Evolutionary conservation across 2,888 invertebrate genomes (phyloP).

Genomic region (Mesorhabditis belari): DNA sequence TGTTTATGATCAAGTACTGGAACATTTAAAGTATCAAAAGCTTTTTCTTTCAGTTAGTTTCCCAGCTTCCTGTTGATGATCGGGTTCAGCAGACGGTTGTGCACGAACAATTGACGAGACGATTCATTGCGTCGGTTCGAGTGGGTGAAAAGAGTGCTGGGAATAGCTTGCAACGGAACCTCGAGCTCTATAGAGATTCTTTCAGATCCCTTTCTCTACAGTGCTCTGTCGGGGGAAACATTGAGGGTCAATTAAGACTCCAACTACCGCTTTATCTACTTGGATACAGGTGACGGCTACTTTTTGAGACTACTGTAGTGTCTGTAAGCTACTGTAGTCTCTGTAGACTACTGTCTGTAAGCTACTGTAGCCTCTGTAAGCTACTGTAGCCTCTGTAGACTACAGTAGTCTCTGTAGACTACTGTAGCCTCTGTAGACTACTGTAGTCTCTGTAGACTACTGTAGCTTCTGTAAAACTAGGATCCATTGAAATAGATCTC

Average conservation of each 20-base stretch:
- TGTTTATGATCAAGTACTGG: conserved; percentile 70
- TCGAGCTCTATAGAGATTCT: neutral
- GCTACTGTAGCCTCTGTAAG: too few relatives aligned
- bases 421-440: too few relatives aligned
- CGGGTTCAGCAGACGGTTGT: conserved; percentile 63
- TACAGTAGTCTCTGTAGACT: too few relatives aligned
- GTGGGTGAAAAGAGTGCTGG: conserved; percentile 68
- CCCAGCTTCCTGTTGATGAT: conserved; percentile 58
- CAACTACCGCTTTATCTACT: conserved; percentile 30
- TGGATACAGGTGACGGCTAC: conserved; percentile 16
- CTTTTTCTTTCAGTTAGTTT: conserved; percentile 14
- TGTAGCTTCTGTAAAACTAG: too few relatives aligned
- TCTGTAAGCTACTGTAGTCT: too few relatives aligned
- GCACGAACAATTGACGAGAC: conserved; percentile 63
- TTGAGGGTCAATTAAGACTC: conserved; percentile 63
- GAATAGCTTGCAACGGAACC: neutral
- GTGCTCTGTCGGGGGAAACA: conserved; percentile 67
- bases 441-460: too few relatives aligned
- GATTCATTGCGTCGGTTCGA: conserved; percentile 47
- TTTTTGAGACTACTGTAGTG: too few relatives aligned
- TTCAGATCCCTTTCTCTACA: conserved; percentile 72
- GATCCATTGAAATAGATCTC: too few relatives aligned
- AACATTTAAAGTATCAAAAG: conserved; percentile 54
- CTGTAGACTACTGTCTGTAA: too few relatives aligned
- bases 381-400: too few relatives aligned